phyloP scores from a whole-genome alignment of 1,140 invertebrate genomes.

The Holotrichia oblita region DNA sequence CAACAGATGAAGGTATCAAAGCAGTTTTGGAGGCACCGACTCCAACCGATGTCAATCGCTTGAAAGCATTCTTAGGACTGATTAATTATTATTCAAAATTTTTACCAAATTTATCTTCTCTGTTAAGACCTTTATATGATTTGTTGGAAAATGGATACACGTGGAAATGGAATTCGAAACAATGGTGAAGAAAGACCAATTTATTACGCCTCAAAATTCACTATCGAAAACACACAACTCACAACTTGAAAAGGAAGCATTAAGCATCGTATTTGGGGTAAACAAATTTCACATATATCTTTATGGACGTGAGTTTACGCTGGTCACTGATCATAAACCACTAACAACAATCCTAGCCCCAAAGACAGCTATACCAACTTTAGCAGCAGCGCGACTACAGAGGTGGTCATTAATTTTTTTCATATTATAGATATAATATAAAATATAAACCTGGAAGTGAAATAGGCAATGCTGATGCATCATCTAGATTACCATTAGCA shows the following conservation, averaged over 20 bases:
- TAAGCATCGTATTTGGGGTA: conserved; percentile 48
- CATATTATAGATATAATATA: conserved; percentile 42
- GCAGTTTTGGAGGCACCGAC: conserved; percentile 57
- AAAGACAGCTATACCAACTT: conserved; percentile 5
- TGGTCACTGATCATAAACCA: conserved; percentile 45
- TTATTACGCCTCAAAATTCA: neutral
- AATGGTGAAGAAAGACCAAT: conserved; percentile 21
- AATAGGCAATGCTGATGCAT: conserved; percentile 43
- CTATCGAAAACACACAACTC: conserved; percentile 45
- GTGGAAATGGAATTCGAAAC: neutral
- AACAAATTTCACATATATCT: conserved; percentile 48
- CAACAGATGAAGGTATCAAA: conserved; percentile 51
- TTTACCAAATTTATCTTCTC: conserved; percentile 20
- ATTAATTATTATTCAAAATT: conserved; percentile 51
- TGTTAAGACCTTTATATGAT: conserved; percentile 20
- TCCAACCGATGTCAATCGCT: conserved; percentile 48
- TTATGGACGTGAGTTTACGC: conserved; percentile 44
- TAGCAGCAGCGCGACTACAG: conserved; percentile 10
- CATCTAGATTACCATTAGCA: conserved; percentile 5
- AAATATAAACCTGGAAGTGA: conserved; percentile 42
- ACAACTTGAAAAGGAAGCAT: conserved; percentile 48
- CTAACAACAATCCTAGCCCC: conserved; percentile 25
- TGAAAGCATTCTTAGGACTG: conserved; percentile 50
- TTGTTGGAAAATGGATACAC: neutral
- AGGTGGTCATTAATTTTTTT: conserved; percentile 23